These are phyloP conservation scores for Eulemur rubriventer DNA, from an alignment of 2,797 vertebrate species.

Conservation along the genomic window DNA sequence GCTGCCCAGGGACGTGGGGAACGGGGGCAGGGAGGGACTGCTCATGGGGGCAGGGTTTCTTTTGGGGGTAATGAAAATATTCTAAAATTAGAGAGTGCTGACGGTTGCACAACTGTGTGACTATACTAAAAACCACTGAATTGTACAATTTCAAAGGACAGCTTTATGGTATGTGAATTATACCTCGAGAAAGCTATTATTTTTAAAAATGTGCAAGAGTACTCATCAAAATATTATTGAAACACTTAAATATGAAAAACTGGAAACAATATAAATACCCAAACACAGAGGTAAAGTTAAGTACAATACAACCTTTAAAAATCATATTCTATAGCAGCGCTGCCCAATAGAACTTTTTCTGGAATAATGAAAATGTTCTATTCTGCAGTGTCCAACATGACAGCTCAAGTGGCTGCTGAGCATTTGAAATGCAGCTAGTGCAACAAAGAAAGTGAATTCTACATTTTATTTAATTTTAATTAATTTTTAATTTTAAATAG, in stretches of 20 bases:
- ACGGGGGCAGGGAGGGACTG: not conserved
- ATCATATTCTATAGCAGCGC: not conserved
- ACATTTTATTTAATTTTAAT: not conserved
- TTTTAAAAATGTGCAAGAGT: not conserved
- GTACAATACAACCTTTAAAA: not conserved
- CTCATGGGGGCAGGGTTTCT: not conserved
- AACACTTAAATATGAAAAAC: not conserved
- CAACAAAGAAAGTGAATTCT: not conserved
- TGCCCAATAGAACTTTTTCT: not conserved
- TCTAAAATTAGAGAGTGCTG: not conserved
- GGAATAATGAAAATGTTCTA: not conserved
- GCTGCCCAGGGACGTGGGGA: fast-evolving
- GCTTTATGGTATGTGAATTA: not conserved
- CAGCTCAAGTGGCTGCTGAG: too few relatives aligned
- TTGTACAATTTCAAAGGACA: not conserved
- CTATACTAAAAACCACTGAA: not conserved
- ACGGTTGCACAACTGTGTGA: not conserved
- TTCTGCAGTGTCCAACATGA: not conserved
- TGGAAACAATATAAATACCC: not conserved
- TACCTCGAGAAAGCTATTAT: not conserved
- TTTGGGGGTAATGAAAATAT: not conserved
- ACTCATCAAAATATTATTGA: not conserved
- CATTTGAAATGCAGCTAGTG: too few relatives aligned
- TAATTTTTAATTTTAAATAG: not conserved
- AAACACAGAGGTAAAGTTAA: not conserved